Evolutionary conservation across 2,113 vertebrate genomes (phyloP).

Genomic region (Oxyruncus cristatus): DNA sequence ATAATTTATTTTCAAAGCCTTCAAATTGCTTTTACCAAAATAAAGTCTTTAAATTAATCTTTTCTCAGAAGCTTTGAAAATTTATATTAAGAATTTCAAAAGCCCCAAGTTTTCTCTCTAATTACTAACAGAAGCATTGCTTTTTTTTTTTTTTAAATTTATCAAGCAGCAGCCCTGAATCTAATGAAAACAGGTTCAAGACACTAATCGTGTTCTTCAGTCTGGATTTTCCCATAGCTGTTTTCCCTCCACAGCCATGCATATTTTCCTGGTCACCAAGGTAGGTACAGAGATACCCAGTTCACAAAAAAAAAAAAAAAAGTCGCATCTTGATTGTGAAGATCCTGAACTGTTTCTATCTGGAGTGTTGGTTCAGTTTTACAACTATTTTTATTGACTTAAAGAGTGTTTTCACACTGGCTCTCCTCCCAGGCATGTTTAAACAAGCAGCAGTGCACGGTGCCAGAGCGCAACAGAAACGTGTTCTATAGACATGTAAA

Average conservation of each 20-base stretch:
- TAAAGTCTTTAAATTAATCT: neutral
- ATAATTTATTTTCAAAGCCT: neutral
- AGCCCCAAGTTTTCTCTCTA: neutral
- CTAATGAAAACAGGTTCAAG: neutral
- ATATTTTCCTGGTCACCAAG: neutral
- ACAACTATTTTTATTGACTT: slow-evolving; percentile 26
- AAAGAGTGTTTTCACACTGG: slow-evolving; percentile 23
- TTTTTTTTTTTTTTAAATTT: no score
- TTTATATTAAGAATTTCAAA: neutral
- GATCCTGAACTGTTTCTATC: neutral
- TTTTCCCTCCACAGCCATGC: neutral
- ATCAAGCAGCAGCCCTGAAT: neutral
- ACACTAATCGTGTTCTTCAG: neutral
- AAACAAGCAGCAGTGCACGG: neutral
- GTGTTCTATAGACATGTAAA: slow-evolving; percentile 48
- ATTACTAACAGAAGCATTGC: no score
- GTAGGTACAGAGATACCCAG: neutral
- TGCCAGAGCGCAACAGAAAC: slow-evolving; percentile 21
- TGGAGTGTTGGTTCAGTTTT: neutral
- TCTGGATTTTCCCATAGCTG: neutral
- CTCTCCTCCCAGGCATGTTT: slow-evolving; percentile 43
- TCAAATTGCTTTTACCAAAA: neutral
- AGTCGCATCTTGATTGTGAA: neutral
- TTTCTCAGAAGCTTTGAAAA: neutral
- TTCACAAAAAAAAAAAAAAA: neutral